Conservation (phyloP, 1,140 invertebrate species). For the Thaumatotibia leucotreta region DNA sequence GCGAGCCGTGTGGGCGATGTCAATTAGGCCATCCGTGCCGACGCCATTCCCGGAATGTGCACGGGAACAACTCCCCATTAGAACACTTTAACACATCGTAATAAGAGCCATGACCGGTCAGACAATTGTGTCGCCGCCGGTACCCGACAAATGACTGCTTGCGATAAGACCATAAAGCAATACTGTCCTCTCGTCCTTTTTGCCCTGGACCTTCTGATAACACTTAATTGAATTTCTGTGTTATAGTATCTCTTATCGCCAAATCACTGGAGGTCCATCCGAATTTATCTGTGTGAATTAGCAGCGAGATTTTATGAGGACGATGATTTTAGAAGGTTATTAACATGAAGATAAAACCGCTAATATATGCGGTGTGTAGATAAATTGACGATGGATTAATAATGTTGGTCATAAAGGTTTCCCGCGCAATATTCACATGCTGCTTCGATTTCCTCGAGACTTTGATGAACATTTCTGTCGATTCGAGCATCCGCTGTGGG, state of each 20-base stretch:
- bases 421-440: conserved; percentile 7
- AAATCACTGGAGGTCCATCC: conserved; percentile 46
- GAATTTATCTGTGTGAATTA: conserved; percentile 41
- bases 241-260: conserved; percentile 55
- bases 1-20: conserved; percentile 66
- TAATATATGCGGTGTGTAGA: conserved; percentile 14
- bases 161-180: conserved; percentile 59
- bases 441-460: conserved; percentile 10
- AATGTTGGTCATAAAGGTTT: conserved; percentile 20
- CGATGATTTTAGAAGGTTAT: conserved; percentile 16
- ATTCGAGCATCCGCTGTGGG: conserved; percentile 45
- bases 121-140: neutral
- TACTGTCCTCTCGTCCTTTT: conserved; percentile 48
- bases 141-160: conserved; percentile 62
- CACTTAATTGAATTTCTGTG: conserved; percentile 68
- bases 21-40: conserved; percentile 72
- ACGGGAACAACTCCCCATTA: neutral
- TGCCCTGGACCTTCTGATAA: conserved; percentile 56
- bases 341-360: conserved; percentile 15
- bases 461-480: conserved; percentile 44
- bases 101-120: neutral
- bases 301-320: conserved; percentile 6
- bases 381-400: conserved; percentile 13
- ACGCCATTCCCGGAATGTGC: conserved; percentile 68
- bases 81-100: neutral